A percentile compares a stretch with the other conserved stretches of the same genome.
phyloP scores from a whole-genome alignment of 2,113 vertebrate species.

The Seriola aureovittata region DNA sequence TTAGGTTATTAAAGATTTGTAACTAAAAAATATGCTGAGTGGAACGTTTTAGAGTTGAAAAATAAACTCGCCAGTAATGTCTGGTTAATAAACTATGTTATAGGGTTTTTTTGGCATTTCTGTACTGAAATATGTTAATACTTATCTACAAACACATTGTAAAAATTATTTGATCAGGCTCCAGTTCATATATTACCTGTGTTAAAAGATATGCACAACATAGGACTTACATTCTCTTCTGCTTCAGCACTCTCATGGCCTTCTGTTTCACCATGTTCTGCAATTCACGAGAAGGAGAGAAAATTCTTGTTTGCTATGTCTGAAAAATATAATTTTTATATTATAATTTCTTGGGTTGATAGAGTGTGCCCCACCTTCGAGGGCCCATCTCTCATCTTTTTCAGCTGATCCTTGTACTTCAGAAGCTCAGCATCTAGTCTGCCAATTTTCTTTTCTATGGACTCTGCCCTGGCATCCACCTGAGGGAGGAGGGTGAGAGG shows the following conservation, averaged over 20 bases:
- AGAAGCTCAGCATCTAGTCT: conserved; percentile 93
- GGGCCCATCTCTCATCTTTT: conserved; percentile 99
- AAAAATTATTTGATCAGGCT: too few relatives aligned
- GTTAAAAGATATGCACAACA: not conserved
- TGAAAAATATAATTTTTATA: too few relatives aligned
- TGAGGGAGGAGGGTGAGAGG: conserved; percentile 59
- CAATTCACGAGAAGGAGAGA: conserved; percentile 55
- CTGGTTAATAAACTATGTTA: too few relatives aligned
- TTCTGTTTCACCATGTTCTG: conserved; percentile 99
- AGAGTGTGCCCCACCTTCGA: conserved; percentile 87
- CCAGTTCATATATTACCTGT: too few relatives aligned
- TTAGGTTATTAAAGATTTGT: too few relatives aligned
- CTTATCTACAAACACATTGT: too few relatives aligned
- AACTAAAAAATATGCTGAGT: too few relatives aligned
- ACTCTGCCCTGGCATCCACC: conserved; percentile 95
- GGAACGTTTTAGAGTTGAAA: too few relatives aligned
- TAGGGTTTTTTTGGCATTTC: too few relatives aligned
- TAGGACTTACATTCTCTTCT: conserved; percentile 96
- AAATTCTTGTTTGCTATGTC: not conserved
- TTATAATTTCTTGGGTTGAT: too few relatives aligned
- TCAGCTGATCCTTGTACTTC: conserved; percentile 99
- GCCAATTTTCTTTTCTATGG: conserved; percentile 96
- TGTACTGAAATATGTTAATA: too few relatives aligned
- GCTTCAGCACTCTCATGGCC: conserved; percentile 96
- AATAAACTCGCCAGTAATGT: too few relatives aligned